Evolutionary conservation across 2,888 invertebrate genomes (phyloP), one percentile per base, ranked within the genome.

Genomic region (Tetheella fluctuosa): DNA sequence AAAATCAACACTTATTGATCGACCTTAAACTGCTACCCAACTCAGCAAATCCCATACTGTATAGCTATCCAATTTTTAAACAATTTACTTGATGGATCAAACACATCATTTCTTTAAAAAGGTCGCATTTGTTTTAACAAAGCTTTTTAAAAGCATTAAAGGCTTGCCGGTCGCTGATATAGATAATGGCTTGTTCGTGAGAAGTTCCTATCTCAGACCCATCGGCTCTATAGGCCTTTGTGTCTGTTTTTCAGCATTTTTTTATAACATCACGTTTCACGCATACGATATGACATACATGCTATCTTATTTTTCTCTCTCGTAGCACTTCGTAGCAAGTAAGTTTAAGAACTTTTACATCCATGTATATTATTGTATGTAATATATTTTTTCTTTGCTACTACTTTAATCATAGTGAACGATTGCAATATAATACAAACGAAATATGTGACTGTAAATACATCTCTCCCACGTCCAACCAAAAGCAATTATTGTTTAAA

Each of bases 171-270:
- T 17, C 34, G 57, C 60, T 63, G 69, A 76, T 79, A 70, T 70
- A 76, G 80, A 80, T 80, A 74, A 68, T 60, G 56, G 61, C 60
- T 63, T 53, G 68, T 64, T 69, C 67, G 68, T 67, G 68, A 64
- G 59, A 61, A 60, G 64, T 62, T 37, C 61, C 63, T 72, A 71
- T 74, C 73, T 69, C n/a, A 39, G 28, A 20, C 15, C 62, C 59
- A 71, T 71, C 76, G 59, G 60, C 59, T 23, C 59, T 23, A 57
- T 54, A 57, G 57, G 52, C 60, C 53, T 28, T 20, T 20, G 55
- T 55, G 34, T 34, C 23, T 34, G n/a, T 23, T 5, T 20, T 55
- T 34, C 34, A 34, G 17, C 17, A 34, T 23, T 55, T 55, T 34
- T 20, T 20, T 48, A 5, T 20, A 48, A 13, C 55, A 15, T 55